Conservation (phyloP, 1,140 invertebrate species). For the Drosophila mauritiana region DNA sequence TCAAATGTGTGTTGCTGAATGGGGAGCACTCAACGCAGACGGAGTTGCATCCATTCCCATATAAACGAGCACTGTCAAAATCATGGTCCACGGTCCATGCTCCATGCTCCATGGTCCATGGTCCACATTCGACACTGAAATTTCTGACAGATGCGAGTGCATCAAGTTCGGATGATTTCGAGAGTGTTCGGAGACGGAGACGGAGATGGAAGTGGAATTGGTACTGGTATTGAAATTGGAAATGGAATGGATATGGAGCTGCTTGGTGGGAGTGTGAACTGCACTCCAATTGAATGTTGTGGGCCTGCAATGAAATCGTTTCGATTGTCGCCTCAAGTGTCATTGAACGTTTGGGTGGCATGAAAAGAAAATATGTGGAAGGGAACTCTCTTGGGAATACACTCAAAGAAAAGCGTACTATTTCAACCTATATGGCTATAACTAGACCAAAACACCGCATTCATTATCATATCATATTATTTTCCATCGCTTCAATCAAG, state of each 20-base stretch:
- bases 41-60: conserved; percentile 10
- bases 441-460: not conserved
- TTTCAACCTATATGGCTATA: not conserved
- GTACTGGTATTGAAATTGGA: too few species aligned
- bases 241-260: not conserved
- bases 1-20: conserved; percentile 26
- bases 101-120: conserved; percentile 45
- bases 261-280: conserved; percentile 37
- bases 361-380: conserved; percentile 1
- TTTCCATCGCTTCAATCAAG: not conserved
- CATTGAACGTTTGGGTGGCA: conserved; percentile 56
- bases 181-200: conserved; percentile 3
- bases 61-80: conserved; percentile 58
- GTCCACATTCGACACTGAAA: conserved; percentile 73
- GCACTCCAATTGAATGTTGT: conserved; percentile 51
- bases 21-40: conserved; percentile 23
- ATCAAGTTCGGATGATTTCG: conserved; percentile 52
- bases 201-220: not conserved
- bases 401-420: not conserved
- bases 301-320: conserved; percentile 67
- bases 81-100: conserved; percentile 33
- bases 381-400: conserved; percentile 1
- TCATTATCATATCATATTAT: too few species aligned
- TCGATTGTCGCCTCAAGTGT: conserved; percentile 71
- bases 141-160: conserved; percentile 76